phyloP scores from a whole-genome alignment of 1,140 invertebrate genomes.

The Batillaria attramentaria region DNA sequence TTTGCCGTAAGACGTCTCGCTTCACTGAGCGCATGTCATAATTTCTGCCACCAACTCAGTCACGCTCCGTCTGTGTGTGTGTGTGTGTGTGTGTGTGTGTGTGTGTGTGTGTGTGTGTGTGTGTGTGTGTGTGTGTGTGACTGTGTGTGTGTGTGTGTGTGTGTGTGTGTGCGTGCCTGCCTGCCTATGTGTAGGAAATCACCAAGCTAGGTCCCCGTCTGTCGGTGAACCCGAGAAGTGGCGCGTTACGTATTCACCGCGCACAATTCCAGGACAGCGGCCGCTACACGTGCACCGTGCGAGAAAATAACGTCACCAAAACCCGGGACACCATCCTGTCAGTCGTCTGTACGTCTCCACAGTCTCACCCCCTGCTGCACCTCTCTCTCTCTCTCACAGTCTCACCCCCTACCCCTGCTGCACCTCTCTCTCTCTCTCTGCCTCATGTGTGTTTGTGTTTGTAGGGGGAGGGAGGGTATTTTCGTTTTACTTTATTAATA shows the following conservation, averaged over 20 bases:
- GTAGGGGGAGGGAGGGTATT: too few relatives aligned
- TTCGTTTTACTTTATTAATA: too few relatives aligned
- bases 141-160: neutral
- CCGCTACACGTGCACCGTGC: conserved; percentile 28
- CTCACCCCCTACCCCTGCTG: too few relatives aligned
- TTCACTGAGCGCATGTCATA: too few relatives aligned
- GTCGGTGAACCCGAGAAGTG: conserved; percentile 27
- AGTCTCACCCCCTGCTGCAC: neutral
- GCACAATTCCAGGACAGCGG: conserved; percentile 29
- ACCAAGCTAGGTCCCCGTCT: conserved; percentile 20
- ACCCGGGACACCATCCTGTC: conserved; percentile 15
- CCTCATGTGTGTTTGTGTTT: too few relatives aligned
- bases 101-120: conserved; percentile 1
- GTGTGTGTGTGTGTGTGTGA: neutral
- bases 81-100: neutral
- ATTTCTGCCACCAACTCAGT: too few relatives aligned
- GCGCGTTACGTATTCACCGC: conserved; percentile 18
- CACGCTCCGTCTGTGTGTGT: neutral
- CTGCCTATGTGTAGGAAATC: conserved; percentile 10
- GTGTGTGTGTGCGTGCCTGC: neutral
- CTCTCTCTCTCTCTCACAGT: too few relatives aligned
- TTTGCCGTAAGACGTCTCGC: too few relatives aligned
- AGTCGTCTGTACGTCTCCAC: conserved; percentile 21
- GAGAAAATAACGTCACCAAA: neutral
- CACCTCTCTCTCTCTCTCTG: too few relatives aligned